These are phyloP conservation scores for Uria aalge DNA, from an alignment of 2,113 vertebrate genomes.

Conservation along the genomic window DNA sequence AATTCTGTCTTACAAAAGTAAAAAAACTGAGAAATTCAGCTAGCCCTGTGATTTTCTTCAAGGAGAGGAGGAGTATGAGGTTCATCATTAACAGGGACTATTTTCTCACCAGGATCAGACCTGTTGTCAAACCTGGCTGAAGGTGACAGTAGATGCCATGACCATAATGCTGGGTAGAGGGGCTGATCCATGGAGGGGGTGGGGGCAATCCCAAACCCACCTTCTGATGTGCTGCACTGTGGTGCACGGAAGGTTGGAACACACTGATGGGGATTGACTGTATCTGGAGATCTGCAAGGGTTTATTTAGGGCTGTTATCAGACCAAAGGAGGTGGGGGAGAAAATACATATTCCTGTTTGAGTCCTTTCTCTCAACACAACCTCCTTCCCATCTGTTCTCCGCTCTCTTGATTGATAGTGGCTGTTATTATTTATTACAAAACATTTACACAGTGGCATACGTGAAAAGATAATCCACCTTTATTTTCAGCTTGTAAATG, in stretches of 20 bases:
- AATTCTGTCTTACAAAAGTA: neutral
- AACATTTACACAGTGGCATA: neutral
- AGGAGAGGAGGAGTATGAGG: neutral
- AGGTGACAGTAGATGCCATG: neutral
- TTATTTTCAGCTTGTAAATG: neutral
- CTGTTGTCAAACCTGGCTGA: neutral
- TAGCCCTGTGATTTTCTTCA: neutral
- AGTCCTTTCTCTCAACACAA: neutral
- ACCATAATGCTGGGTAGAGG: neutral
- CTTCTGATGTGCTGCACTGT: neutral
- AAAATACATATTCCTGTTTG: neutral
- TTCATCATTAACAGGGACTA: neutral
- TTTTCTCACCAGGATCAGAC: neutral
- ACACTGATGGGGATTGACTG: neutral
- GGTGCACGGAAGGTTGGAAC: neutral
- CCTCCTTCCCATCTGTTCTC: constrained; percentile 26
- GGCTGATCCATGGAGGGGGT: neutral
- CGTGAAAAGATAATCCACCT: neutral
- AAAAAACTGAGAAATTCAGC: neutral
- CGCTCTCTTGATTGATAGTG: neutral
- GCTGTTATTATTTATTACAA: neutral
- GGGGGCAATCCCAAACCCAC: neutral
- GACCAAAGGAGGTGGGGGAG: neutral
- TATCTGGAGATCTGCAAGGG: neutral
- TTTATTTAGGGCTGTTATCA: neutral